Base-by-base conservation (phyloP, 2,113 vertebrate genomes). In the Bothrops jararaca region DNA sequence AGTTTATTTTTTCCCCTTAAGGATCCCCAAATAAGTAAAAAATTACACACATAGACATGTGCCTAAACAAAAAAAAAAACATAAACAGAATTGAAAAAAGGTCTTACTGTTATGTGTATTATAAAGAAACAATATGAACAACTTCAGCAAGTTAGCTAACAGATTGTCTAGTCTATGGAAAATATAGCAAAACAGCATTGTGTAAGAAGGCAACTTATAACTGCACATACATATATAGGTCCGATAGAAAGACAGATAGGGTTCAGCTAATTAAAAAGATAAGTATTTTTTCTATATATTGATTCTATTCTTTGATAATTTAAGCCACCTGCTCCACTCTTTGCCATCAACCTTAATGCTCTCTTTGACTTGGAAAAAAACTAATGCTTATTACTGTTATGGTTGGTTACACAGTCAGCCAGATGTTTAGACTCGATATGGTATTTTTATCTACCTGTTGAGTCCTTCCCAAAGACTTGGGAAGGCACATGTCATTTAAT, bases 11-110 rank as follows among this genome's bases (percentile, higher is more conserved):
- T 8, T 2, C 9, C 56, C 10, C 24, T 8, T 3, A n/a, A 48
- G 0, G 64, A n/a, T 45, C 53, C 34, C 0, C 23, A 1, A 91
- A 85, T 13, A 5, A 10, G 0, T 50, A 3, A 4, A 29, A 13
- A 7, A 87, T 57, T 8, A 24, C 2, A 45, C 60, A 13, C 52
- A 15, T 12, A 4, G 39, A 69, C 3, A 64, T 0, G 26, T 88
- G 26, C 86, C 48, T 50, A 50, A 50, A 50, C n/a, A 7, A 50
- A 48, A 0, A 48, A 2, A 53, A 0, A n/a, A 6, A 11, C 34
- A 88, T 74, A 64, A 23, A 80, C 7, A 52, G 4, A 42, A 69
- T 1, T 6, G n/a, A 0, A 87, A 89, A 54, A 91, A 80, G n/a
- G 29, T 56, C 0, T 90, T 91, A 88, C 0, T 54, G 29, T 52